phyloP scores from a whole-genome alignment of 1,140 invertebrate species.

The Orussus abietinus region DNA sequence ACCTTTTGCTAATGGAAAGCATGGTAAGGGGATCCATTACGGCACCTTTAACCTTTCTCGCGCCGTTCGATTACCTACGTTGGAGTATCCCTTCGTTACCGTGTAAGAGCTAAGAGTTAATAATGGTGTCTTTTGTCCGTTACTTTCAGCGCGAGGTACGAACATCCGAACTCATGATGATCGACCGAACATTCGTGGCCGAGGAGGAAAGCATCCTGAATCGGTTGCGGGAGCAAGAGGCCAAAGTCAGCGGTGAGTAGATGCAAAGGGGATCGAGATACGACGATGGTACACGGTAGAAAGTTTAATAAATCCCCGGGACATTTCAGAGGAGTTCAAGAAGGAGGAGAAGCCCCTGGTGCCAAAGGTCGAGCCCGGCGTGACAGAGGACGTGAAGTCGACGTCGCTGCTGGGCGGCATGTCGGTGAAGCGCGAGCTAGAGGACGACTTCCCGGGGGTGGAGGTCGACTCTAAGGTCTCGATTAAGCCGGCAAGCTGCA shows the following conservation, averaged over 20 bases:
- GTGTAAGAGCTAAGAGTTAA: background rate
- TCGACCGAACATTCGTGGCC: conserved; percentile 65
- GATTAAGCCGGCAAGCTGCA: conserved; percentile 39
- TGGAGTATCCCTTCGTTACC: too few species aligned
- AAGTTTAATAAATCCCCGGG: too few species aligned
- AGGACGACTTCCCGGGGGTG: conserved; percentile 43
- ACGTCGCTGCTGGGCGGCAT: conserved; percentile 28
- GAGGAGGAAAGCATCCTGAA: conserved; percentile 63
- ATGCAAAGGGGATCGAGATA: too few species aligned
- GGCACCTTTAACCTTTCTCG: too few species aligned
- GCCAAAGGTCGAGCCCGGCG: conserved; percentile 45
- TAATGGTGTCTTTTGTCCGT: conserved; percentile 6
- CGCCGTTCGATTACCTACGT: too few species aligned
- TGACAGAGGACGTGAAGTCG: conserved; percentile 29
- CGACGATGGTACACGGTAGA: too few species aligned
- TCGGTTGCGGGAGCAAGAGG: conserved; percentile 52
- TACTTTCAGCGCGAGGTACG: conserved; percentile 60
- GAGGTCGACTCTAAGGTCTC: conserved; percentile 38
- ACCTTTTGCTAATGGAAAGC: conserved; percentile 77
- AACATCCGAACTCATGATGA: conserved; percentile 70
- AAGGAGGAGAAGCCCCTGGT: conserved; percentile 48
- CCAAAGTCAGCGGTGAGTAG: conserved; percentile 43
- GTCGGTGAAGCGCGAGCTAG: conserved; percentile 47
- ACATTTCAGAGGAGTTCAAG: conserved; percentile 42
- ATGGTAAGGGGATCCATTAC: too few species aligned